A percentile compares a stretch with the other conserved stretches of the same genome.
Evolutionary conservation across 2,797 vertebrate genomes (phyloP).

Genomic region (Fundulus diaphanus): DNA sequence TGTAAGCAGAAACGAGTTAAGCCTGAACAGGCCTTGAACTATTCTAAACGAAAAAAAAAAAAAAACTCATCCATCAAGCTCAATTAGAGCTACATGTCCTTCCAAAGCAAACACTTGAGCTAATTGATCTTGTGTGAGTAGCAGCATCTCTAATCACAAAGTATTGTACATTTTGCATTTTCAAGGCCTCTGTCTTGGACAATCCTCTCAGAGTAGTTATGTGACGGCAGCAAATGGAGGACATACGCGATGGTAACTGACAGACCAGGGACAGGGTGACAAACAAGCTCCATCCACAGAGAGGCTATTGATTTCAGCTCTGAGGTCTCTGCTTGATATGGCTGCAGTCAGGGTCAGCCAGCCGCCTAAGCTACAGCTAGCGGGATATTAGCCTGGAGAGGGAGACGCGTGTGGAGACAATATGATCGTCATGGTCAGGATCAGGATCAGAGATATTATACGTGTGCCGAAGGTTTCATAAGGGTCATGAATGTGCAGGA

Average conservation of each 20-base stretch:
- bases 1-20: constrained; percentile 6
- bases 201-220: constrained; percentile 26
- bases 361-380: constrained; percentile 52
- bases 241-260: constrained; percentile 63
- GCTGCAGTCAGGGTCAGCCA: constrained; percentile 69
- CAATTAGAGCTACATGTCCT: constrained; percentile 15
- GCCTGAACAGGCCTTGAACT: background rate
- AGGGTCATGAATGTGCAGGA: constrained; percentile 17
- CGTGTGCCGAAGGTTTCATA: constrained; percentile 42
- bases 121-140: constrained; percentile 47
- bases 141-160: constrained; percentile 46
- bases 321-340: constrained; percentile 68
- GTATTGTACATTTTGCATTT: constrained; percentile 46
- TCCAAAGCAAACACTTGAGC: constrained; percentile 10
- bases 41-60: background rate
- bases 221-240: constrained; percentile 49
- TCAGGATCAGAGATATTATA: constrained; percentile 44
- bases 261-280: constrained; percentile 73
- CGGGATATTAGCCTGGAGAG: constrained; percentile 55
- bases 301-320: constrained; percentile 76
- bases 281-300: constrained; percentile 67
- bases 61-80: background rate
- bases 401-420: constrained; percentile 52
- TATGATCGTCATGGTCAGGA: constrained; percentile 53
- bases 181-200: constrained; percentile 53